These are phyloP conservation scores for Clistopyga incitator DNA, from an alignment of 2,888 invertebrate species.

Conservation along the genomic window DNA sequence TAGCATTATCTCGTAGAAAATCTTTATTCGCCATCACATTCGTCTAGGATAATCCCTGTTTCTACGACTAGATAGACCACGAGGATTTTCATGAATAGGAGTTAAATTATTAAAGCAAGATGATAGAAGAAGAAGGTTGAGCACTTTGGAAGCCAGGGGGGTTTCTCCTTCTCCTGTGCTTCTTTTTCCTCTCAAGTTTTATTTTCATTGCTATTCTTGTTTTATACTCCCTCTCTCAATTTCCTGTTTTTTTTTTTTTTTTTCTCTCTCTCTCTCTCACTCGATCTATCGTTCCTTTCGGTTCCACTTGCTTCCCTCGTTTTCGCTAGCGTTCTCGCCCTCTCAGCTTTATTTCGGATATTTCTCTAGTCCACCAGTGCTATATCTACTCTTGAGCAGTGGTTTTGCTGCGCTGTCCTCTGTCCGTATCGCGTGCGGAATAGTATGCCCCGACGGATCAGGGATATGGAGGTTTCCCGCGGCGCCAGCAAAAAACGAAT, in stretches of 20 bases:
- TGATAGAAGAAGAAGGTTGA: conserved; percentile 5
- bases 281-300: conserved; percentile 2
- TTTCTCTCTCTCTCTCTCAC: not conserved
- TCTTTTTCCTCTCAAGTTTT: conserved; percentile 18
- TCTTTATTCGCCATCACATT: conserved; percentile 59
- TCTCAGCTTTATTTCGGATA: conserved; percentile 37
- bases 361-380: not conserved
- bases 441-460: conserved; percentile 9
- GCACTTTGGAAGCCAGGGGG: conserved; percentile 32
- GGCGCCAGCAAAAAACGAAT: conserved; percentile 13
- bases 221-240: conserved; percentile 7
- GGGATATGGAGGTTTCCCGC: conserved; percentile 15
- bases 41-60: conserved; percentile 45
- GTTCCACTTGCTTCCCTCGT: conserved; percentile 16
- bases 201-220: not conserved
- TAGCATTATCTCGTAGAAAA: conserved; percentile 53
- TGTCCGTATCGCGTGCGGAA: conserved; percentile 7
- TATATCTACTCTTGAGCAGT: not conserved
- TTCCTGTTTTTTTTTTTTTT: too few relatives aligned
- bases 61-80: conserved; percentile 46
- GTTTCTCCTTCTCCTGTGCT: conserved; percentile 1
- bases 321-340: conserved; percentile 7
- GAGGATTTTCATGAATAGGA: conserved; percentile 48
- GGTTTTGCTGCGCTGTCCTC: conserved; percentile 18
- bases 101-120: conserved; percentile 53